Evolutionary conservation across 2,888 invertebrate species (phyloP), one percentile per base, ranked within the genome.

Genomic region (Pseudococcus jackbeardsleyi): DNA sequence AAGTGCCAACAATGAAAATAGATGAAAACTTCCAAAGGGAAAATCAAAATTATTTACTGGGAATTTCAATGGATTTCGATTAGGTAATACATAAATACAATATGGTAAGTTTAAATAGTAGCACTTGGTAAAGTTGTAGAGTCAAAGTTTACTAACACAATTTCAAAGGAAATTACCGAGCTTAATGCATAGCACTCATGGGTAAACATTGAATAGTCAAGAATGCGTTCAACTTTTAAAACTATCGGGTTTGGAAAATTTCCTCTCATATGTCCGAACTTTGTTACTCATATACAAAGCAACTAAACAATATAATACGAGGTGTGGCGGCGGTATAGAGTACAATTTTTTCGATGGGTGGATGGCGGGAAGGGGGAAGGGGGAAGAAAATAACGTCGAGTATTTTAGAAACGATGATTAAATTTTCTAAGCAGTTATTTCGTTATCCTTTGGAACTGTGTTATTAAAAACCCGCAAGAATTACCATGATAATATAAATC

Each of bases 11-110:
- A 42, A 79, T 42, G 42, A 79, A 79, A 79, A 42, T 79, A 79
- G 33, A 72, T 72, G 68, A 72, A 33, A 79, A 79, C n/a, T 79
- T 79, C n/a, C 79, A 42, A 26, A 39, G 79, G 42, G 79, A 79
- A 42, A 39, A 79, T 79, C 42, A 46, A 79, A 79, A 79, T 79
- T 79, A 79, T 79, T 42, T 22, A 26, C 42, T 79, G 22, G 8
- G 19, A 79, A 79, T 79, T 42, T 79, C 79, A 79, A 42, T 79
- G 42, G 79, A 42, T 77, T 79, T 79, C 79, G 79, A 79, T 79
- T 79, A 79, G 12, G 22, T 26, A 22, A 72, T 72, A 72, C 22
- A 33, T 33, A 72, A 33, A 42, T 77, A 77, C 79, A 79, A 42
- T 59, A 79, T 79, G 79, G 79, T 42, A 19, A 79, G 79, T 79